Conservation (phyloP, 2,797 vertebrate genomes). For the Phrynocephalus forsythii region DNA sequence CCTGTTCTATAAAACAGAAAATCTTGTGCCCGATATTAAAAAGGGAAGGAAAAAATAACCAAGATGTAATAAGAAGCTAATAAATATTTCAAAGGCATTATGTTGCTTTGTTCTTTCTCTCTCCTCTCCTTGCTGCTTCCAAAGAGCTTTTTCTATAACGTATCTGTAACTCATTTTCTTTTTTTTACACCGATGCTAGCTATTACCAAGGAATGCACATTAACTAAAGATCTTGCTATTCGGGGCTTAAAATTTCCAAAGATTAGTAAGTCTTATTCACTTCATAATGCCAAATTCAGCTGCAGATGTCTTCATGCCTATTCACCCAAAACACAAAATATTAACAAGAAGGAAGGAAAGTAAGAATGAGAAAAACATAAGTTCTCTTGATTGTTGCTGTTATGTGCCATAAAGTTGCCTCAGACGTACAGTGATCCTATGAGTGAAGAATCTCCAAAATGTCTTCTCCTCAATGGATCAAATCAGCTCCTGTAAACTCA, state of each 20-base stretch:
- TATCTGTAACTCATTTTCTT: conserved; percentile 22
- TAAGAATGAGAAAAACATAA: not conserved
- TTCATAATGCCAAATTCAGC: conserved; percentile 1
- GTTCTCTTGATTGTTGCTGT: not conserved
- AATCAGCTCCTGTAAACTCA: no score
- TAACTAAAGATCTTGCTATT: conserved; percentile 17
- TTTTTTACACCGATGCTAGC: not conserved
- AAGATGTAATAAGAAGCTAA: conserved; percentile 36
- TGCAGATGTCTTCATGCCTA: not conserved
- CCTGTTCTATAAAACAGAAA: not conserved
- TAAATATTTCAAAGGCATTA: conserved; percentile 39
- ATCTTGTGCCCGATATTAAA: not conserved
- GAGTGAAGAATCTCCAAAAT: no score
- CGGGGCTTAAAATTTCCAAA: conserved; percentile 7
- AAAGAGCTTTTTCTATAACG: conserved; percentile 15
- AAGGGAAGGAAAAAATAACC: not conserved
- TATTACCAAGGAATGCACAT: not conserved
- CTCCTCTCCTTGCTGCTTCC: not conserved
- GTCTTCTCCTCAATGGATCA: no score
- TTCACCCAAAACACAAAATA: not conserved
- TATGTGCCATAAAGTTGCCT: no score
- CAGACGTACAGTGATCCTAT: no score
- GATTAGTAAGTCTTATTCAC: not conserved
- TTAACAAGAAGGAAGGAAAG: not conserved
- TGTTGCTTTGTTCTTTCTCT: conserved; percentile 18